Percentiles rank a stretch among this genome's conserved stretches.
Evolutionary conservation across 64 coral and sea anemone genomes (phyloP).

Genomic region (Stichodactyla mertensii): DNA sequence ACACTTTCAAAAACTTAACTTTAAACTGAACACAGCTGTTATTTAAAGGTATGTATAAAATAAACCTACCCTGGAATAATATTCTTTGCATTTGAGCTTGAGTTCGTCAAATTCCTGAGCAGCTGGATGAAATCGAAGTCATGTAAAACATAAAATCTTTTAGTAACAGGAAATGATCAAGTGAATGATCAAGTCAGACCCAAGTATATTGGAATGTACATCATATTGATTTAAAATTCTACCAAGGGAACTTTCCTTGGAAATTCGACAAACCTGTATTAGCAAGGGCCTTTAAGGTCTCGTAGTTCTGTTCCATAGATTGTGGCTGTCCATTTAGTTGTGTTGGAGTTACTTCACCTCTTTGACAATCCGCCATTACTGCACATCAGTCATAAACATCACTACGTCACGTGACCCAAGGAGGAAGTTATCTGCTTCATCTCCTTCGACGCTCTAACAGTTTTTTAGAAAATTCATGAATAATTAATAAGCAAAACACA

Average conservation of each 20-base stretch:
- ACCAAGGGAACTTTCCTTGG: neutral
- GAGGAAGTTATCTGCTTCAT: neutral
- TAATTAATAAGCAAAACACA: no score
- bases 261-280: neutral
- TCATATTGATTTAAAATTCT: neutral
- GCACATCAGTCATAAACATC: neutral
- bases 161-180: neutral
- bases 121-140: constrained; percentile 23
- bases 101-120: constrained; percentile 50
- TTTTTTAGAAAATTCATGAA: neutral
- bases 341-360: neutral
- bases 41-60: neutral
- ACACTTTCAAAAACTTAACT: neutral
- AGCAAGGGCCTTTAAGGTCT: neutral
- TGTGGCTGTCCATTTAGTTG: neutral
- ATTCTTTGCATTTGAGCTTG: constrained; percentile 44
- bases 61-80: constrained; percentile 33
- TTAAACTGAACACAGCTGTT: neutral
- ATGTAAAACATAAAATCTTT: constrained; percentile 23
- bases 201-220: neutral
- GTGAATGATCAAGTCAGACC: neutral
- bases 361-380: constrained; percentile 11
- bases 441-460: neutral
- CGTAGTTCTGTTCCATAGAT: neutral
- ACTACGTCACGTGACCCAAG: constrained; percentile 7